Base-by-base conservation (phyloP, 2,888 invertebrate species). In the Synergus umbraculus region DNA sequence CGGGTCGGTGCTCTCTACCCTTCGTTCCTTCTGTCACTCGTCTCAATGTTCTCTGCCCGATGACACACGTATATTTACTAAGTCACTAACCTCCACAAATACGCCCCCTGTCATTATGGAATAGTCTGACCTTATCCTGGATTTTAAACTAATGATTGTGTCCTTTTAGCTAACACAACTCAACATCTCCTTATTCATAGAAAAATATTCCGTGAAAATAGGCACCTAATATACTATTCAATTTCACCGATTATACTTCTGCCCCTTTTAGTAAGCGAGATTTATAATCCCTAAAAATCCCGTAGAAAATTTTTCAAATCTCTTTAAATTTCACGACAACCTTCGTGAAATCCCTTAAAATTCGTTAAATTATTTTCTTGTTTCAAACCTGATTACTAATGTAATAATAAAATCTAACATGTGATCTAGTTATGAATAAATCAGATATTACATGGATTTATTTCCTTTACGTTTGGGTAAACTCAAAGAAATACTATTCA, bases 1-100 rank as follows among this genome's bases (percentile, higher is more conserved):
- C 86, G 82, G 83, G 84, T 84, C 84, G 83, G 78, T 79, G 82
- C 78, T 81, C 81, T 81, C 80, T 69, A 46, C 64, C 60, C 81
- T 76, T 73, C 58, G 54, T 58, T 78, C 76, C 63, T 73, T 78
- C 77, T 76, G 58, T 67, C 69, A 69, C 69, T 69, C 69, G 29
- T 69, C 49, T 76, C 64, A 66, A 54, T 76, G 73, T 63, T 78
- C 76, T 76, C 63, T 60, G n/a, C 13, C 66, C 46, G 46, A 69
- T 69, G 69, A 69, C 69, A 49, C 69, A 69, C 49, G 49, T 69
- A 69, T 69, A 69, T 69, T 49, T 49, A 69, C 69, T 9, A 49
- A 69, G 49, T 49, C 69, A 29, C 29, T 49, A 46, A 22, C 49
- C 69, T 69, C 15, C 15, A 49, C 49, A 49, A 49, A 69, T 29